These are phyloP conservation scores for Magallana nippona DNA, from an alignment of 2,888 invertebrate genomes.

Conservation along the genomic window DNA sequence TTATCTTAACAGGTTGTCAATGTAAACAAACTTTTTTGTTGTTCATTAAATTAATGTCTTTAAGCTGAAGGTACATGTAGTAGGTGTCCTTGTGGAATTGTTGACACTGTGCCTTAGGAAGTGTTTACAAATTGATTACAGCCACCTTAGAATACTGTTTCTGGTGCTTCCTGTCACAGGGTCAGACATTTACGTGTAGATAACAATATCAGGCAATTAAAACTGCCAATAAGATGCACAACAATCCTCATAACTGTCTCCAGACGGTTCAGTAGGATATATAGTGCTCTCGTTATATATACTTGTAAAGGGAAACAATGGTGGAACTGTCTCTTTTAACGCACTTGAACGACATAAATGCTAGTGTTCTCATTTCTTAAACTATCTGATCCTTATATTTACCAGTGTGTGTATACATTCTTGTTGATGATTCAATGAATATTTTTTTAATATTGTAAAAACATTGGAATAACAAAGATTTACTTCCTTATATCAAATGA, in stretches of 20 bases:
- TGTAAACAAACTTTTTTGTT: background rate
- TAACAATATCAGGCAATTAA: background rate
- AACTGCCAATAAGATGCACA: background rate
- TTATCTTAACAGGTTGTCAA: background rate
- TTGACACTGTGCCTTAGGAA: constrained; percentile 25
- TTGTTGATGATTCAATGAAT: background rate
- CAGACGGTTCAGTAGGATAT: too few species aligned
- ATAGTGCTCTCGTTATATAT: too few species aligned
- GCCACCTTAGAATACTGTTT: constrained; percentile 3
- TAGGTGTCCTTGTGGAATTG: constrained; percentile 10
- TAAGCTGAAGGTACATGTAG: background rate
- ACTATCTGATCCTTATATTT: background rate
- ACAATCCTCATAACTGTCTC: too few species aligned
- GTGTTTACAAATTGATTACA: constrained; percentile 2
- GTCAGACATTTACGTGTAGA: background rate
- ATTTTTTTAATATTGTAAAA: background rate
- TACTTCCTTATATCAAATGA: background rate
- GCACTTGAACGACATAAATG: background rate
- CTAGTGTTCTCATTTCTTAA: constrained; percentile 3
- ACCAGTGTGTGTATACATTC: too few species aligned
- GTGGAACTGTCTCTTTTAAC: background rate
- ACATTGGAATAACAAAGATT: background rate
- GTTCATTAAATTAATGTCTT: background rate
- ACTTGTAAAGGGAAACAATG: too few species aligned
- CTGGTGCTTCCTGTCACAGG: background rate